Evolutionary conservation across 1,140 invertebrate species (phyloP).

Genomic region (Branchinecta lindahli): DNA sequence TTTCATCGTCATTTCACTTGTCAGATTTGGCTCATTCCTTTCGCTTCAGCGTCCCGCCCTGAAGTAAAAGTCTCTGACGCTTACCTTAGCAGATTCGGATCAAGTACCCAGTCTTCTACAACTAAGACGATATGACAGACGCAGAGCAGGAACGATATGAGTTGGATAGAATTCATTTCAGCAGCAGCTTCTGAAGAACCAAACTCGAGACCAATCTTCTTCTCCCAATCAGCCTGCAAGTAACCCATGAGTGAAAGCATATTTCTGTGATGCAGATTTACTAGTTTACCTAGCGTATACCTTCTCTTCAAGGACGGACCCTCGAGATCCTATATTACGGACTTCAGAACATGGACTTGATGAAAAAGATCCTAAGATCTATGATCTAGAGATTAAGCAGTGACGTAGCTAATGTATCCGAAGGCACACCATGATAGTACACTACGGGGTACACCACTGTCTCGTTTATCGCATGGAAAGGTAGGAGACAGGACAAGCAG

Average conservation of each 20-base stretch:
- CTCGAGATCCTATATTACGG: no score
- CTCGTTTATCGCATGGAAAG: no score
- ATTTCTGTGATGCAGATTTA: slow-evolving; percentile 38
- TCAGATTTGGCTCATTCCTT: background rate
- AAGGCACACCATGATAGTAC: no score
- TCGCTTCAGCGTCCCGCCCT: background rate
- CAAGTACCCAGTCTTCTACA: slow-evolving; percentile 70
- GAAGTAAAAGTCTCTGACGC: background rate
- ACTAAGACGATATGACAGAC: slow-evolving; percentile 77
- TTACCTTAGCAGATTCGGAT: slow-evolving; percentile 51
- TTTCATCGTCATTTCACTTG: background rate
- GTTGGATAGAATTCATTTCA: slow-evolving; percentile 57
- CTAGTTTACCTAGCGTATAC: slow-evolving; percentile 20
- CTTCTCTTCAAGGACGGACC: no score
- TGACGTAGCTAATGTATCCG: no score
- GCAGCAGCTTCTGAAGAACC: slow-evolving; percentile 43
- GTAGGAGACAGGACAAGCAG: no score
- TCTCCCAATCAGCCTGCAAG: background rate
- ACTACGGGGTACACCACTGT: no score
- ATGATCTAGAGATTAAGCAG: no score
- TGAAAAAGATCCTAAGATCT: no score
- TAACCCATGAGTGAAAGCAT: slow-evolving; percentile 25
- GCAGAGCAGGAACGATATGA: slow-evolving; percentile 63
- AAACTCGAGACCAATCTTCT: slow-evolving; percentile 34
- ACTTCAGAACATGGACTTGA: no score